Base-by-base conservation (phyloP, 1,140 invertebrate genomes). In the Grapholita molesta region DNA sequence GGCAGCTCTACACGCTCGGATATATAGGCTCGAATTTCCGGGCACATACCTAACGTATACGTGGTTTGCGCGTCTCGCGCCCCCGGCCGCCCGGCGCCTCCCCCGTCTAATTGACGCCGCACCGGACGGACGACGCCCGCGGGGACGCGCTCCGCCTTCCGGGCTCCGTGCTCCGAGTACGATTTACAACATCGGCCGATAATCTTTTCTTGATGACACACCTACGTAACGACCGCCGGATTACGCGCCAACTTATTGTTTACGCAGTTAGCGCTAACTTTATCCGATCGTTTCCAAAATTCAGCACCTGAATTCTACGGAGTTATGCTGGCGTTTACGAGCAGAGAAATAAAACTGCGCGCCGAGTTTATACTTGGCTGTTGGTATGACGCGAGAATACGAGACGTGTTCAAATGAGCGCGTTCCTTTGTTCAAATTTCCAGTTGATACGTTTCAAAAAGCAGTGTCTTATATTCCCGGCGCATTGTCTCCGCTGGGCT, bases 131-230 rank as follows among this genome's bases (percentile, higher is more conserved):
- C 71, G 72, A 72, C 82, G 83, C 82, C 84, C 86, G 82, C 81
- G 83, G 86, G 81, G 81, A 78, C 82, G 71, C 77, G 73, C 81
- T 75, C 76, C 77, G 83, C 81, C 80, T 85, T 83, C 83, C 80
- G 85, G 81, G 74, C 79, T 78, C 81, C 75, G 74, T 66, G 74
- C 68, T 77, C 82, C 66, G 38, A 21, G 35, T 30, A 30, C 84
- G 79, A 85, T 83, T 84, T 84, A 86, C 86, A 83, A 80, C 85
- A 82, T 83, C 81, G 74, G 69, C 85, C 82, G 82, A 86, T 86
- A 88, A 89, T 89, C 86, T 89, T 86, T 87, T 86, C 83, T 85
- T 85, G 86, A 87, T 86, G 86, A 85, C 86, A 80, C 69, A 75
- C 55, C 65, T 42, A 28, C 65, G 24, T 61, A 61, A 61, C 55